phyloP scores from a whole-genome alignment of 2,113 vertebrate genomes.

The Todiramphus chloris region DNA sequence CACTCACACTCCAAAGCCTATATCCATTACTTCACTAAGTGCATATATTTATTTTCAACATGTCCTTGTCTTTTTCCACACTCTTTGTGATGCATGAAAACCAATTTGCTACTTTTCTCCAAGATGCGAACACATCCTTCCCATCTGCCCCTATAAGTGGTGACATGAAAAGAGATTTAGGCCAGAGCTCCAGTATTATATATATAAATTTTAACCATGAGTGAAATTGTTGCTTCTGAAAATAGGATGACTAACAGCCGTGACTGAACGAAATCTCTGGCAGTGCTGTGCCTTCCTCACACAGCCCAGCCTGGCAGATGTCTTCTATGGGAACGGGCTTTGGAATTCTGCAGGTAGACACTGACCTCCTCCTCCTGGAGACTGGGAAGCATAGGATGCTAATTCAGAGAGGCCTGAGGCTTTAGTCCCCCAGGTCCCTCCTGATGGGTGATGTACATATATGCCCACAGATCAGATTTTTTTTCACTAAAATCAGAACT shows the following conservation, averaged over 20 bases:
- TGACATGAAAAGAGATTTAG: neutral
- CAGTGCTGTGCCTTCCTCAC: neutral
- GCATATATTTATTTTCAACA: neutral
- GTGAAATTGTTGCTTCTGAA: neutral
- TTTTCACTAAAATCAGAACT: neutral
- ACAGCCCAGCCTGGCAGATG: neutral
- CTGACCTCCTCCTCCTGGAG: neutral
- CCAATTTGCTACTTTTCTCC: neutral
- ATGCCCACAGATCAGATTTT: neutral
- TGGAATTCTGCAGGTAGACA: neutral
- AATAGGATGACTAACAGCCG: neutral
- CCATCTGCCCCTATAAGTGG: neutral
- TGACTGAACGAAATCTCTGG: neutral
- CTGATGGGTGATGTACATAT: neutral
- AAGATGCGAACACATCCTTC: neutral
- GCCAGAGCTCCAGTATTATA: neutral
- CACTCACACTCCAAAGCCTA: neutral
- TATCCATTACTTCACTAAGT: neutral
- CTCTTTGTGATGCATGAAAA: neutral
- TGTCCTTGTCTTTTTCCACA: neutral
- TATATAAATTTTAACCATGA: neutral
- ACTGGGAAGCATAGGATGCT: neutral
- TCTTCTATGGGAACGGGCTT: neutral
- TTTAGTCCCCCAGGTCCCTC: neutral
- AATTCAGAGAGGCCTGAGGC: neutral